These are phyloP conservation scores for Ceratina calcarata DNA, from an alignment of 1,140 invertebrate species.

Conservation along the genomic window DNA sequence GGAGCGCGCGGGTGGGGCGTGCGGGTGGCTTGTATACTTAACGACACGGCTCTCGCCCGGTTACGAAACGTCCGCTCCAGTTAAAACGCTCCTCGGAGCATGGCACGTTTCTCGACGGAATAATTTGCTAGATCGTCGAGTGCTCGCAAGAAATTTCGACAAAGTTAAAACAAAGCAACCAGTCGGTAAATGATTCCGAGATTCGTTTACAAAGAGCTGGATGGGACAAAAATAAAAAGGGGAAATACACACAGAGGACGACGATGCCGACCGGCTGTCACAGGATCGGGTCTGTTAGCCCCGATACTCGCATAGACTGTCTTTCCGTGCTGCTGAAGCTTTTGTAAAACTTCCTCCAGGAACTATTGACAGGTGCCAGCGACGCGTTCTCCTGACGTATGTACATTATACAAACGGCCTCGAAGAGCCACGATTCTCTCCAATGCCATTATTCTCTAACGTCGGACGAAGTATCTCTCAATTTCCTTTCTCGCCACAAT, in stretches of 20 bases:
- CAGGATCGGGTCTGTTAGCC: background rate
- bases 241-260: background rate
- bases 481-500: slow-evolving; percentile 15
- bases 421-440: slow-evolving; percentile 29
- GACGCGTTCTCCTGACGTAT: slow-evolving; percentile 18
- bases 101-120: background rate
- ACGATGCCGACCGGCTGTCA: slow-evolving; percentile 9
- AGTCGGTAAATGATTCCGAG: too few relatives aligned
- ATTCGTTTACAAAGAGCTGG: background rate
- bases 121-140: too few relatives aligned
- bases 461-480: slow-evolving; percentile 38
- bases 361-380: slow-evolving; percentile 62
- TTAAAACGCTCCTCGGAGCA: background rate
- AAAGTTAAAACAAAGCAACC: background rate
- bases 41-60: background rate
- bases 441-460: slow-evolving; percentile 40
- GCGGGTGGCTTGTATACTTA: background rate
- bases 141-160: too few relatives aligned
- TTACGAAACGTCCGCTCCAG: background rate
- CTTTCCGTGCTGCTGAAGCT: slow-evolving; percentile 11
- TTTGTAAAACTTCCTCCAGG: slow-evolving; percentile 56
- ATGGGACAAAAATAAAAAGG: too few relatives aligned
- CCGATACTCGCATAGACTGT: slow-evolving; percentile 5
- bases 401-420: slow-evolving; percentile 53
- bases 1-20: too few relatives aligned